Base-by-base conservation (phyloP, 1,140 invertebrate species). In the Papilio helenus region DNA sequence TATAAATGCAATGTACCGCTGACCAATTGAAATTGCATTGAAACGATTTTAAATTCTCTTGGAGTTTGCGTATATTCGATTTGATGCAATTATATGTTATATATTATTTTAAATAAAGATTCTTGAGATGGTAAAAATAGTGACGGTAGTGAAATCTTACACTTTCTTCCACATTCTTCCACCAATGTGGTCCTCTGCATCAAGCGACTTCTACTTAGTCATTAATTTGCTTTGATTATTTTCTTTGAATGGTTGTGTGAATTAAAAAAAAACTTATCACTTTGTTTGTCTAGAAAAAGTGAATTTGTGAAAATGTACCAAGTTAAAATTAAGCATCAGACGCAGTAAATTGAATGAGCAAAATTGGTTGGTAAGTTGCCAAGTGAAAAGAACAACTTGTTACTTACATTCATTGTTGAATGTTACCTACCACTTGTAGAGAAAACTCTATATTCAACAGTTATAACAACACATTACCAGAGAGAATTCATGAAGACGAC, bases 331-430 rank as follows among this genome's bases (percentile, higher is more conserved):
- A 18, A 55, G 18, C n/a, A 55, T 55, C 51, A n/a, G 51, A 20
- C 51, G 18, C 20, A 8, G 51, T 55, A 55, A 55, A 55, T 55
- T 55, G n/a, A 55, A 55, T 55, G 51, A 20, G 18, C n/a, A 55
- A 55, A 55, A 49, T 49, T 49, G 51, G 51, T 55, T 55, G 51
- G 51, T 55, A 55, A 20, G n/a, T 55, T 55, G 51, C 51, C 51
- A 55, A 55, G n/a, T 55, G 51, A 18, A 55, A 20, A 8, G 18
- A 55, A 55, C 51, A 55, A 55, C 51, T 55, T 55, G 51, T 55
- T 55, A 55, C 51, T 55, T 55, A 55, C 16, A 55, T 49, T 49
- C 46, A 49, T 20, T n/a, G 18, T 20, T 55, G 8, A 55, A 20
- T 20, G 44, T 39, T 49, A 16, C 46, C 14, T 49, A 49, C 14